Evolutionary conservation across 2,113 vertebrate genomes (phyloP).

Genomic region (Poeciliopsis turrubarensis): DNA sequence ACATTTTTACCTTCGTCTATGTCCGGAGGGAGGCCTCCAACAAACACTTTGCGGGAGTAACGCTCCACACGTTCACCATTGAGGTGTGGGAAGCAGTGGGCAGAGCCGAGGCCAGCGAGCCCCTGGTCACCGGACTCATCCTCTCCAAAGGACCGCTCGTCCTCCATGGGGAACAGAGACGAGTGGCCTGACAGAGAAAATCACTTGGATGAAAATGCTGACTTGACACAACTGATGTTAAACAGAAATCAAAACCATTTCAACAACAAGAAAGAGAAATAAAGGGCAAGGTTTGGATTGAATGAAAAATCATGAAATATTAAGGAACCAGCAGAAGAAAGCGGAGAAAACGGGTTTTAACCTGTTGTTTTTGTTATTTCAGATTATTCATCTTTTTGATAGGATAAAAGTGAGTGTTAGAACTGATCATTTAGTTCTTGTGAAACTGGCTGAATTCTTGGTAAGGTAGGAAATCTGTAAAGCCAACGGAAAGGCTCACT

Average conservation of each 20-base stretch:
- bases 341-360: not conserved
- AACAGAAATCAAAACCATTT: not conserved
- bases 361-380: not conserved
- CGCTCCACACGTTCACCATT: slow-evolving; percentile 96
- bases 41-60: slow-evolving; percentile 97
- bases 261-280: not conserved
- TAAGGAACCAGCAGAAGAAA: not conserved
- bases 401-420: not conserved
- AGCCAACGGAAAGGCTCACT: not conserved
- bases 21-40: slow-evolving; percentile 95
- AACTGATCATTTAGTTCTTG: not conserved
- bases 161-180: slow-evolving; percentile 97
- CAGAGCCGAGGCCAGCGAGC: slow-evolving; percentile 90
- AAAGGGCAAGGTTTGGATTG: not conserved
- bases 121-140: slow-evolving; percentile 93
- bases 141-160: slow-evolving; percentile 90
- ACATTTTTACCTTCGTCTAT: slow-evolving; percentile 92
- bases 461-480: not conserved
- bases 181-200: slow-evolving; percentile 86
- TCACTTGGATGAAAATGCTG: slow-evolving; percentile 8
- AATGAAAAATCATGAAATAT: slow-evolving; percentile 3
- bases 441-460: not conserved
- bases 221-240: not conserved
- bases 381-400: not conserved
- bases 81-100: slow-evolving; percentile 96